Base-by-base conservation (phyloP, 1,140 invertebrate species). In the Condylostylus longicornis region DNA sequence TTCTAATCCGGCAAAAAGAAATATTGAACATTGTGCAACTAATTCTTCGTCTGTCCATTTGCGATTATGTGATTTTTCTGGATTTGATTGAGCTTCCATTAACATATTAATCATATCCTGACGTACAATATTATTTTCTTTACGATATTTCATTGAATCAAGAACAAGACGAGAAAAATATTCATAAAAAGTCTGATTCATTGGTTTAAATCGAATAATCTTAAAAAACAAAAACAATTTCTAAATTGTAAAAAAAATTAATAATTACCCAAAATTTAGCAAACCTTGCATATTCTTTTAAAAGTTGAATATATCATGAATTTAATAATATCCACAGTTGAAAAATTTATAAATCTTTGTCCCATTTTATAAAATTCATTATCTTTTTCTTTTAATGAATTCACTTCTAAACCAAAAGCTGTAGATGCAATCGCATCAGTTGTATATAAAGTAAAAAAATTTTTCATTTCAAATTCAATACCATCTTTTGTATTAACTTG, bases 1-100 rank as follows among this genome's bases (percentile, higher is more conserved):
- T 32, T 78, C 75, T 37, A 72, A 78, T 7, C 78, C 77, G 6
- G 63, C 66, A 28, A 67, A 51, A 31, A 67, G 66, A 41, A 68
- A 68, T 2, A 57, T 29, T 8, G 66, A 59, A 4, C 58, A 62
- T 34, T 66, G 55, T 0, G 70, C 68, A 1, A 66, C 53, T 1
- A 74, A 52, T 37, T 74, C 70, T 2, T 57, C 50, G 18, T 72
- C 65, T 0, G 60, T 54, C 62, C 71, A 66, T 0, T 59, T 41
- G 5, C 50, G 41, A 1, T 39, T 14, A 5, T 48, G 37, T 14
- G 56, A 60, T 20, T 56, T 57, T 20, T 34, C 7, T 3, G 10
- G 29, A 5, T 12, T 7, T 17, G 3, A 4, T 33, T 47, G 54
- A 13, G 60, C 53, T 44, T 67, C 53, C 51, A 67, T 54, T 9